Evolutionary conservation across 1,140 invertebrate species (phyloP).

Genomic region (silkworm (Bombyx mori)): ASM3026992v2 NC_085131.1:11026001-11026500

Average conservation of each 20-base stretch:
- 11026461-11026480: background rate
- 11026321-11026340: slow-evolving; percentile 27
- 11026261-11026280: no score
- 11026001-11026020: slow-evolving; percentile 12
- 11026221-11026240: no score
- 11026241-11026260: no score
- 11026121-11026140: no score
- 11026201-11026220: no score
- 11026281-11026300: no score
- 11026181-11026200: no score
- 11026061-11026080: slow-evolving; percentile 42
- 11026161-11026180: no score
- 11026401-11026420: slow-evolving; percentile 2
- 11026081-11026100: slow-evolving; percentile 48
- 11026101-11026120: background rate
- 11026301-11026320: slow-evolving; percentile 5
- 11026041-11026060: slow-evolving; percentile 18
- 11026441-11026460: background rate
- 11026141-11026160: no score
- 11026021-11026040: slow-evolving; percentile 6
- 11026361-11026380: slow-evolving; percentile 6
- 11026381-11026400: slow-evolving; percentile 2
- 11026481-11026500: background rate
- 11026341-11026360: slow-evolving; percentile 12
- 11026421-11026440: background rate